Percentiles rank a stretch among this genome's conserved stretches.
Evolutionary conservation across 1,140 invertebrate genomes (phyloP).

Genomic region (Tachypleus tridentatus): DNA sequence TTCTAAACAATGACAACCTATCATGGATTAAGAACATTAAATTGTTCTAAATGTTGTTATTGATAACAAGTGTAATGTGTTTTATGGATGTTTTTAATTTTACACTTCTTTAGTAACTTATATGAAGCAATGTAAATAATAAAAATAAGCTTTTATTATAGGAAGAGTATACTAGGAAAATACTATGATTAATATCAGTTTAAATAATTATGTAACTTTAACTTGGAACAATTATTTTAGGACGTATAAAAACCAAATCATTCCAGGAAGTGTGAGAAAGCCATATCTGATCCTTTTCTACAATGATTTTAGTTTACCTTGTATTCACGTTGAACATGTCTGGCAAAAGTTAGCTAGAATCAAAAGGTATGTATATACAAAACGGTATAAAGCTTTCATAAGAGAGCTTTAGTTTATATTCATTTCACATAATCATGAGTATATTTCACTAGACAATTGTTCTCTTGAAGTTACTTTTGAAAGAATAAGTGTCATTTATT

Average conservation of each 20-base stretch:
- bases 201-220: slow-evolving; percentile 5
- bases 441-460: too few species aligned
- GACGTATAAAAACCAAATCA: slow-evolving; percentile 69
- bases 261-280: slow-evolving; percentile 63
- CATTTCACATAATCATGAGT: too few species aligned
- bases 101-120: too few species aligned
- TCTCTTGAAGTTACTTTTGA: too few species aligned
- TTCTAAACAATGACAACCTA: too few species aligned
- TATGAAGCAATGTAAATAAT: background rate
- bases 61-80: too few species aligned
- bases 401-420: too few species aligned
- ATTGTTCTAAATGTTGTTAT: too few species aligned
- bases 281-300: slow-evolving; percentile 79
- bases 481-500: too few species aligned
- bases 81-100: too few species aligned
- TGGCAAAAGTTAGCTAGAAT: slow-evolving; percentile 59
- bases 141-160: slow-evolving; percentile 7
- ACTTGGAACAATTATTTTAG: slow-evolving; percentile 34
- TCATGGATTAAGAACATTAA: too few species aligned
- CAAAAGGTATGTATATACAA: slow-evolving; percentile 36
- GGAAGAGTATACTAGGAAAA: background rate
- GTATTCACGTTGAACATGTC: slow-evolving; percentile 64
- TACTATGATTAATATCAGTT: slow-evolving; percentile 8
- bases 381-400: too few species aligned
- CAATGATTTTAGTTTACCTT: slow-evolving; percentile 85